Evolutionary conservation across 2,113 vertebrate species (phyloP), one percentile per base, ranked within the genome.

Genomic region (Pholis gunnellus): DNA sequence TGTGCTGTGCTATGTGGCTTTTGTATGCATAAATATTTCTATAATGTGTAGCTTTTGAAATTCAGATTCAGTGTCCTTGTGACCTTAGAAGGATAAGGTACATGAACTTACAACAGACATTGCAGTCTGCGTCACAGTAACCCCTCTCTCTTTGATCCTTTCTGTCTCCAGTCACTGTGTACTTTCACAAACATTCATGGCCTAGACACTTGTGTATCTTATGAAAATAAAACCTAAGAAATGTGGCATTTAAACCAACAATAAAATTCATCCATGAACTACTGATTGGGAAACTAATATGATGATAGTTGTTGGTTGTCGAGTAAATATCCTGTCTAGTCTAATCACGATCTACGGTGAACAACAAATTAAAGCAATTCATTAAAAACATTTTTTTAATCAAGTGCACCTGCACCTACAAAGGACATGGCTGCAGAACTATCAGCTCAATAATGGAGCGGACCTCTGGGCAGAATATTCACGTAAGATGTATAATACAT

Each of bases 31-130:
- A 34, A 42, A 68, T 29, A 50, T n/a, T 3, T 15, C 4, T 29
- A 63, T 40, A 15, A 22, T 36, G 48, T 34, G 4, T 6, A 50
- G 2, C 10, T 27, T 61, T 67, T 75, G 17, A 70, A 75, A 71
- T 70, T 71, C 14, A 79, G 40, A 48, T 56, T 54, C 17, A 61
- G 31, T 15, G 5, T 52, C 27, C 38, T 60, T 75, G 40, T 40
- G 17, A 25, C 31, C n/a, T 3, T 3, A 3, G 2, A 44, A 44
- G 42, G 34, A 34, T 9, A 25, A 22, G 65, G 20, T 82, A 34
- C 17, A 13, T 59, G 74, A 60, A 72, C 17, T 57, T 20, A 25
- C 50, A 78, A 31, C n/a, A 81, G 36, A 67, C 54, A 50, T 27
- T n/a, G 9, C 22, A 27, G 11, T 79, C 25, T 36, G 42, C 20